Evolutionary conservation across 2,888 invertebrate species (phyloP).

Genomic region (Eilema sororculum): DNA sequence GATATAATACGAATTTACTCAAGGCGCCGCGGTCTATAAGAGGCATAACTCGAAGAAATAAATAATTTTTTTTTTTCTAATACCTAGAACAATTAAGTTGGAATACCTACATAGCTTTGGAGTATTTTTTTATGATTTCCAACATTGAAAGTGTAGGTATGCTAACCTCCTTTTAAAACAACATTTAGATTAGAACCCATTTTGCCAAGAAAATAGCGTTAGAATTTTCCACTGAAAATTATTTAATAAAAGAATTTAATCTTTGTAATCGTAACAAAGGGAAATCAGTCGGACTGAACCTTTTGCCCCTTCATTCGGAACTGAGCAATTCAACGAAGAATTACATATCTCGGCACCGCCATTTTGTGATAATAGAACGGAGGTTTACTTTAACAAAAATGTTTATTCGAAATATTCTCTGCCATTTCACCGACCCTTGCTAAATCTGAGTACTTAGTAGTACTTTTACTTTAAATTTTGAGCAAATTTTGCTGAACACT

Average conservation of each 20-base stretch:
- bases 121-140: constrained; percentile 43
- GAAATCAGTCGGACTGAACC: constrained; percentile 45
- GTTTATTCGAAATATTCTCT: constrained; percentile 35
- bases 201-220: constrained; percentile 39
- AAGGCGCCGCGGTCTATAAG: neutral
- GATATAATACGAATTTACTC: too few relatives aligned
- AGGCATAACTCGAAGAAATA: neutral
- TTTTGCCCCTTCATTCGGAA: constrained; percentile 43
- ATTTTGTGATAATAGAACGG: constrained; percentile 36
- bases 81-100: constrained; percentile 7
- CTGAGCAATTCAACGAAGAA: constrained; percentile 45
- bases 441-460: constrained; percentile 15
- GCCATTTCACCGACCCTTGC: constrained; percentile 17
- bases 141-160: constrained; percentile 29
- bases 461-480: constrained; percentile 15
- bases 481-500: constrained; percentile 5
- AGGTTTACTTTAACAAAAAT: constrained; percentile 25
- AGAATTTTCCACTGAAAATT: constrained; percentile 39
- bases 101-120: constrained; percentile 31
- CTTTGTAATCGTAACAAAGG: constrained; percentile 50
- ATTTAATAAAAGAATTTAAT: constrained; percentile 53
- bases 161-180: constrained; percentile 30
- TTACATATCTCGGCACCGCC: constrained; percentile 46
- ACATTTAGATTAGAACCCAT: constrained; percentile 30
- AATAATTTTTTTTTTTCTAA: constrained; percentile 9